These are phyloP conservation scores for Mionectes macconnelli DNA, from an alignment of 2,113 vertebrate species.

Conservation along the genomic window DNA sequence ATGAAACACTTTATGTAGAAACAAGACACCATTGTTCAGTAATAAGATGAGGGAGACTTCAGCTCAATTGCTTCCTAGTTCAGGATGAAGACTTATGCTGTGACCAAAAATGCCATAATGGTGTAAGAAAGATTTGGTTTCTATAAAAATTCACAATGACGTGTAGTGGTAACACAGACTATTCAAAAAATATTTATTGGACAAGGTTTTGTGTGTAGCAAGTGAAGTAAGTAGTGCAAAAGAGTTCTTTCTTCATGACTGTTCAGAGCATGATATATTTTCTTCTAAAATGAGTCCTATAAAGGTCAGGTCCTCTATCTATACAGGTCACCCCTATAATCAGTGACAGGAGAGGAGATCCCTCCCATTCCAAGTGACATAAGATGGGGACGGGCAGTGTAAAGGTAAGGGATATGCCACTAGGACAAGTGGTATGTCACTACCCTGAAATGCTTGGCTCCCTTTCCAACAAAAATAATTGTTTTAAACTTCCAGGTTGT, in stretches of 20 bases:
- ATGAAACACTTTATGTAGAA: not conserved
- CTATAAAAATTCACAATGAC: not conserved
- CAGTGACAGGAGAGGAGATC: too few relatives aligned
- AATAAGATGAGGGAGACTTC: not conserved
- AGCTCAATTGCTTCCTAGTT: not conserved
- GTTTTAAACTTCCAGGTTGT: not conserved
- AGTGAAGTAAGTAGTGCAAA: not conserved
- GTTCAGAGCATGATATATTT: not conserved
- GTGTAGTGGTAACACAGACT: not conserved
- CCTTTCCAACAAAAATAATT: not conserved
- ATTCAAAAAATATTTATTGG: not conserved
- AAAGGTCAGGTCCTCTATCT: not conserved
- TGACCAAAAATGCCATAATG: not conserved
- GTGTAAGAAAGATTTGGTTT: not conserved
- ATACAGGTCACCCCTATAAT: not conserved
- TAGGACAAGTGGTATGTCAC: not conserved
- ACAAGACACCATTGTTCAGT: not conserved
- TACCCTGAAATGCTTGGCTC: not conserved
- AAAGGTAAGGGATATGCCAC: not conserved
- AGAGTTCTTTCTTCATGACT: not conserved
- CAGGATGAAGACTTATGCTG: not conserved
- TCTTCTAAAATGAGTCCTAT: not conserved
- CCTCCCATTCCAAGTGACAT: not conserved
- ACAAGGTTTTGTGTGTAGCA: not conserved
- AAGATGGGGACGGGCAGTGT: not conserved